Evolutionary conservation across 2,888 invertebrate genomes (phyloP), one percentile per base, ranked within the genome.

Genomic region (Cordylochernes scorpioides): DNA sequence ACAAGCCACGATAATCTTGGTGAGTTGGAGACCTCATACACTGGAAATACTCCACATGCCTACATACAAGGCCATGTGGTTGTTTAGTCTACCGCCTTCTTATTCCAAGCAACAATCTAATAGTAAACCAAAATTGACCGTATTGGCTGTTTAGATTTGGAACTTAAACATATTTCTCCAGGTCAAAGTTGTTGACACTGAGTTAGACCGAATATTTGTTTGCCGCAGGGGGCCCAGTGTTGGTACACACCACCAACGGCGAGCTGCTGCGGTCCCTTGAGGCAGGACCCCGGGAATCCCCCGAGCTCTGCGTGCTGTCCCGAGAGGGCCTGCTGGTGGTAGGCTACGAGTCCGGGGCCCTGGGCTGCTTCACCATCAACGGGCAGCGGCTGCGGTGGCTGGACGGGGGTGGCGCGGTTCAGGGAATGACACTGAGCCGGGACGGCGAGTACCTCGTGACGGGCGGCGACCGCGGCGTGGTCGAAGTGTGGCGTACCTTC

Each of bases 381-480:
- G 91, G 88, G 22, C 69, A 82, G 46, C 62, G 78, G 31, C 61
- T 88, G 39, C 59, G 84, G 31, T 71, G 75, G 49, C n/a, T n/a
- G n/a, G n/a, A n/a, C n/a, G n/a, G n/a, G n/a, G n/a, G n/a, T n/a
- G n/a, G n/a, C n/a, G n/a, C n/a, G n/a, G n/a, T n/a, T n/a, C n/a
- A n/a, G n/a, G n/a, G n/a, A n/a, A 45, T 56, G 46, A 64, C 75
- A 47, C 59, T 94, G 51, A 91, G 86, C 42, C 71, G 94, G 33
- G 94, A 97, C 60, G 97, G 97, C 41, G 94, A 97, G 61, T 97
- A 94, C 59, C 63, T 97, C 54, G 82, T 91, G 67, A 75, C 88
- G 44, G 94, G 86, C 39, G 91, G 91, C 10, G 86, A 84, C 52
- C 75, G 73, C 49, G 94, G 94, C 39, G 77, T 88, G 44, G 91